These are phyloP conservation scores for Antechinus flavipes DNA, from an alignment of 2,113 vertebrate species.

Conservation along the genomic window DNA sequence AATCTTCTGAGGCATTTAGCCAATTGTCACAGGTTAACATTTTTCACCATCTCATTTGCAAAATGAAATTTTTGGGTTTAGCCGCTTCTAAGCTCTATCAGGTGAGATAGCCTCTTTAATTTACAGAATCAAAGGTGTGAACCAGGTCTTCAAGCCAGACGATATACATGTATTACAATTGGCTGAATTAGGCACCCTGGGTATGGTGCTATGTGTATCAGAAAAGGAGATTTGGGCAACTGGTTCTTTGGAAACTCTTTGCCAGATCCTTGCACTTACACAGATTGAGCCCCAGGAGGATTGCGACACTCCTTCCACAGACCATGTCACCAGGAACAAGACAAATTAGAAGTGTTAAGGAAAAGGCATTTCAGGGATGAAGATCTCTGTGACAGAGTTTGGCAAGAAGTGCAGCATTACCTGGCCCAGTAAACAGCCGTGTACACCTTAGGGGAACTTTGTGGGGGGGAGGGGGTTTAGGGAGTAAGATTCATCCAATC, in stretches of 20 bases:
- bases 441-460: neutral
- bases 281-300: no score
- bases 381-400: neutral
- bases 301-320: neutral
- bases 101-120: neutral
- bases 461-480: neutral
- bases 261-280: neutral
- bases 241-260: no score
- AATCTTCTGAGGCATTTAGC: neutral
- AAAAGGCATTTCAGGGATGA: no score
- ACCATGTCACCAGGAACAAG: neutral
- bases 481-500: neutral
- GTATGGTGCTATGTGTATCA: neutral
- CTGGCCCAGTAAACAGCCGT: neutral
- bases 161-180: neutral
- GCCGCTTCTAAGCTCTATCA: neutral
- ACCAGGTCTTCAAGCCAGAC: neutral
- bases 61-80: neutral
- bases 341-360: neutral
- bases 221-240: neutral
- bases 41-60: neutral
- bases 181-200: neutral
- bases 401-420: neutral
- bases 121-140: neutral
- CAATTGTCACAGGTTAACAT: neutral